phyloP scores from a whole-genome alignment of 2,797 vertebrate genomes.

The Hippopotamyrus pictus region DNA sequence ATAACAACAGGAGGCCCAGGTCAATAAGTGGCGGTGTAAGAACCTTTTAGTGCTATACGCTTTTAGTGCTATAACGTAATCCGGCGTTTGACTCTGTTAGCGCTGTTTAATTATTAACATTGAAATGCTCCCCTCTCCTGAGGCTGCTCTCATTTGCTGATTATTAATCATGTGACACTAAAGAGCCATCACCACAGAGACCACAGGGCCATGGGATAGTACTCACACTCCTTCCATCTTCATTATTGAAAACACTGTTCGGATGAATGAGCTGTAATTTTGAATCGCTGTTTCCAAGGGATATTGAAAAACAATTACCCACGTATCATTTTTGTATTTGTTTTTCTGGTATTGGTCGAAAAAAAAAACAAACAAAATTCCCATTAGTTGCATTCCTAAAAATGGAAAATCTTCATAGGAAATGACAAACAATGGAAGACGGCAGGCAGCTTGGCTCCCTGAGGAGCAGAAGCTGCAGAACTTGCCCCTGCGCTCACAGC shows the following conservation, averaged over 20 bases:
- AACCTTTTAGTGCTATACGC: not conserved
- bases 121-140: not conserved
- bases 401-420: not conserved
- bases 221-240: not conserved
- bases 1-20: not conserved
- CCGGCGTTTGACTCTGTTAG: not conserved
- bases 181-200: slow-evolving; percentile 1
- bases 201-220: not conserved
- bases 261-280: not conserved
- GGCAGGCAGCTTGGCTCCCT: not conserved
- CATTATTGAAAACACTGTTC: not conserved
- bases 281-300: not conserved
- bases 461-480: not conserved
- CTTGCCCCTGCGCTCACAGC: not conserved
- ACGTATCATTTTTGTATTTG: not conserved
- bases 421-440: not conserved
- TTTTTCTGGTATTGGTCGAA: not conserved
- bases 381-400: not conserved
- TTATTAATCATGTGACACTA: not conserved
- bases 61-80: not conserved
- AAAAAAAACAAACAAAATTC: not conserved
- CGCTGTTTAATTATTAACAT: slow-evolving; percentile 2
- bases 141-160: not conserved
- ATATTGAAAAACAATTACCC: not conserved
- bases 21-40: slow-evolving; percentile 11